Conservation (phyloP, 2,888 invertebrate species). For the Lycaena phlaeas region DNA sequence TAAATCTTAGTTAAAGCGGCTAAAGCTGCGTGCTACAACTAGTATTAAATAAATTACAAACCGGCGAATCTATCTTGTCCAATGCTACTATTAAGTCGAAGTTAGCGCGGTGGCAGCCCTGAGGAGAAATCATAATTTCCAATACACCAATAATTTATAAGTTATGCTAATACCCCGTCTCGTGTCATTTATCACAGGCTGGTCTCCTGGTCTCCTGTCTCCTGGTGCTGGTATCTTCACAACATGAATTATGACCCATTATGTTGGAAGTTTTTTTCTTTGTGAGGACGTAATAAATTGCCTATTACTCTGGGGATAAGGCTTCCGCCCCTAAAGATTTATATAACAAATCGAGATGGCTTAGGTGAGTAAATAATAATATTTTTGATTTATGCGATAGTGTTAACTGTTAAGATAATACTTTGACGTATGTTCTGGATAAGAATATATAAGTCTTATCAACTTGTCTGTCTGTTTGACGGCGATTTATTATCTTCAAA, state of each 20-base stretch:
- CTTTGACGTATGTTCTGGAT: no score
- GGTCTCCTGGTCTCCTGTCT: slow-evolving; percentile 3
- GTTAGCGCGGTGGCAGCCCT: not conserved
- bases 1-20: no score
- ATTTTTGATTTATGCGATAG: no score
- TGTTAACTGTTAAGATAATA: no score
- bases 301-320: slow-evolving; percentile 7
- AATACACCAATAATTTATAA: slow-evolving; percentile 14
- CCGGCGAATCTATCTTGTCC: no score
- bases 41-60: no score
- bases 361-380: slow-evolving; percentile 1
- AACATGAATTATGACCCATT: slow-evolving; percentile 10
- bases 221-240: not conserved
- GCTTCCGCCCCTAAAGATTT: no score
- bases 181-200: slow-evolving; percentile 14
- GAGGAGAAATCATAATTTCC: slow-evolving; percentile 9
- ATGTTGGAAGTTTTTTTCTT: slow-evolving; percentile 8
- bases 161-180: slow-evolving; percentile 15
- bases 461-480: no score
- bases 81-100: not conserved
- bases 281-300: slow-evolving; percentile 8
- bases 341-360: not conserved
- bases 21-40: no score
- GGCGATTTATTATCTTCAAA: no score
- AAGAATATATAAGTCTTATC: no score